Evolutionary conservation across 2,888 invertebrate genomes (phyloP).

Genomic region (Zelleria hepariella): DNA sequence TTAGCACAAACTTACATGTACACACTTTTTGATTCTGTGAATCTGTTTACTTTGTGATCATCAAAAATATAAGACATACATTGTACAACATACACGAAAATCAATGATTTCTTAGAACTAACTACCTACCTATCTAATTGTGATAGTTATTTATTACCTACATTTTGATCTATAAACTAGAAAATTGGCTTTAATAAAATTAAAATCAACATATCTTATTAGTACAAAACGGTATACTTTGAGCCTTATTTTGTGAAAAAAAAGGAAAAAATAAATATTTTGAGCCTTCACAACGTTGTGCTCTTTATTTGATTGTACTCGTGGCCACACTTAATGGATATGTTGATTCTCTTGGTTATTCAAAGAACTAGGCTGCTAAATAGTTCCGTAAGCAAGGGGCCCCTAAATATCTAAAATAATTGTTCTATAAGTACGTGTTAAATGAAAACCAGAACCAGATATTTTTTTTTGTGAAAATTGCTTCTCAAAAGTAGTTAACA

Average conservation of each 20-base stretch:
- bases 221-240: background rate
- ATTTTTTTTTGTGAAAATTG: too few species aligned
- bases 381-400: background rate
- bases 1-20: background rate
- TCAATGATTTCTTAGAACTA: slow-evolving; percentile 2
- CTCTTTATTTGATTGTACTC: slow-evolving; percentile 26
- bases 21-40: background rate
- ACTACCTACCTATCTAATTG: background rate
- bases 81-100: slow-evolving; percentile 2
- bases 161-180: background rate
- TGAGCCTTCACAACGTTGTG: slow-evolving; percentile 54
- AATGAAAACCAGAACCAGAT: background rate
- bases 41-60: background rate
- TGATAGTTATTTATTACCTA: background rate
- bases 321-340: slow-evolving; percentile 49
- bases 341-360: slow-evolving; percentile 56
- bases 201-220: background rate
- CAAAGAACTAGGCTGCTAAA: slow-evolving; percentile 13
- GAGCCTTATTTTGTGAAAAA: slow-evolving; percentile 8
- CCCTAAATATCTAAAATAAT: background rate
- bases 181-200: background rate
- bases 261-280: slow-evolving; percentile 47
- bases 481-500: too few species aligned
- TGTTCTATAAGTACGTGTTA: background rate
- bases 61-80: background rate